These are phyloP conservation scores for Drosophila kanapiae DNA, from an alignment of 1,140 invertebrate genomes.

Conservation along the genomic window DNA sequence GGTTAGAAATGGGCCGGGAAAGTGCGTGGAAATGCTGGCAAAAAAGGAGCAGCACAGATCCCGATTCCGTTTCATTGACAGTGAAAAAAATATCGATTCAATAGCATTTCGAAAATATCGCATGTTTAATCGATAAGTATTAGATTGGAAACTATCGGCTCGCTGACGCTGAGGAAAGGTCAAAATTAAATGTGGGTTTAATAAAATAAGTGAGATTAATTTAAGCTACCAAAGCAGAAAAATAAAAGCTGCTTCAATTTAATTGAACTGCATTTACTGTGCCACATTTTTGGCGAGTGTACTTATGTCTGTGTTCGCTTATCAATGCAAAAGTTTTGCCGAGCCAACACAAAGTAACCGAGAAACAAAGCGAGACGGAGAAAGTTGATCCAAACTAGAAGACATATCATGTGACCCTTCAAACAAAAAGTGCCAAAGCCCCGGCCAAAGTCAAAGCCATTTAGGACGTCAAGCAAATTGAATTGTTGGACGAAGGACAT, in stretches of 20 bases:
- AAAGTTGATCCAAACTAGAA: constrained; percentile 57
- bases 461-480: constrained; percentile 65
- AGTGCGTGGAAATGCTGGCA: constrained; percentile 31
- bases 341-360: constrained; percentile 49
- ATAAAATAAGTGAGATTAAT: no score
- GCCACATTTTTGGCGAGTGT: neutral
- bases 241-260: neutral
- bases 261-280: neutral
- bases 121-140: neutral
- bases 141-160: no score
- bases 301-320: constrained; percentile 14
- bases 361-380: constrained; percentile 37
- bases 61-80: constrained; percentile 4
- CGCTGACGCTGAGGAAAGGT: no score
- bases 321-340: constrained; percentile 61
- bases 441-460: constrained; percentile 47
- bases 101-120: no score
- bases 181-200: no score
- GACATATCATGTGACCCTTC: constrained; percentile 63
- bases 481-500: constrained; percentile 40
- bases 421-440: constrained; percentile 45
- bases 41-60: constrained; percentile 18
- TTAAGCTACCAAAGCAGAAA: neutral
- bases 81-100: neutral
- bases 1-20: constrained; percentile 6